A percentile compares a stretch with the other conserved stretches of the same genome.
phyloP scores from a whole-genome alignment of 2,888 invertebrate genomes.

The Platerodrilus igneus region DNA sequence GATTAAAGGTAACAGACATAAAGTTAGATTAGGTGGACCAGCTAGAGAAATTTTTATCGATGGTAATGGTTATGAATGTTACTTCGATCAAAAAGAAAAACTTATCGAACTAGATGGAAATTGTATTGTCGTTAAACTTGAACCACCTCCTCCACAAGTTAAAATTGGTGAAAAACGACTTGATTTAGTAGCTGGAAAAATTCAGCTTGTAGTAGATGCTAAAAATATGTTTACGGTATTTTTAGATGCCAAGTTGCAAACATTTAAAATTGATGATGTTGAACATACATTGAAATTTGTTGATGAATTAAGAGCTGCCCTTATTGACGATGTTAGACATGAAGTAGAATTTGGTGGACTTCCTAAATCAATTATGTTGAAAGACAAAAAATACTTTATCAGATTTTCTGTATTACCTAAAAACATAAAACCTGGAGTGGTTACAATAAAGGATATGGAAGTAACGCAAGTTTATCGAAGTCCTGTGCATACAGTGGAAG shows the following conservation, averaged over 20 bases:
- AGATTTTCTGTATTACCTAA: constrained; percentile 75
- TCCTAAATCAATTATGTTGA: constrained; percentile 71
- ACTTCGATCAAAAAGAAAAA: constrained; percentile 85
- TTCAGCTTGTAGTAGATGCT: constrained; percentile 79
- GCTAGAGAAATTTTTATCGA: constrained; percentile 89
- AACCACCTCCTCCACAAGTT: constrained; percentile 91
- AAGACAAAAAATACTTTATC: constrained; percentile 74
- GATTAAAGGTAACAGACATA: constrained; percentile 68
- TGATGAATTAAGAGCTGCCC: constrained; percentile 68
- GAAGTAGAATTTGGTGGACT: constrained; percentile 79
- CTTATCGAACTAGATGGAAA: constrained; percentile 75
- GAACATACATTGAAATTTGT: constrained; percentile 75
- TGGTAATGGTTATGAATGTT: constrained; percentile 83
- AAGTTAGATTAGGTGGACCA: constrained; percentile 85
- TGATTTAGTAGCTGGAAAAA: constrained; percentile 80
- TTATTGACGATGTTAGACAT: constrained; percentile 74
- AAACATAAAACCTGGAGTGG: constrained; percentile 66
- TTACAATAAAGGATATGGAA: constrained; percentile 70
- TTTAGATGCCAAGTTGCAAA: constrained; percentile 78
- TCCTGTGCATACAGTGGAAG: too few relatives aligned
- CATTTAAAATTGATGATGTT: constrained; percentile 67
- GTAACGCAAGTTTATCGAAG: constrained; percentile 48
- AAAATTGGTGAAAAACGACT: constrained; percentile 73
- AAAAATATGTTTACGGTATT: constrained; percentile 74
- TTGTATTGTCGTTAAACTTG: constrained; percentile 73